A percentile compares a stretch with the other conserved stretches of the same genome.
phyloP scores from a whole-genome alignment of 2,113 vertebrate species.

The Alces alces region DNA sequence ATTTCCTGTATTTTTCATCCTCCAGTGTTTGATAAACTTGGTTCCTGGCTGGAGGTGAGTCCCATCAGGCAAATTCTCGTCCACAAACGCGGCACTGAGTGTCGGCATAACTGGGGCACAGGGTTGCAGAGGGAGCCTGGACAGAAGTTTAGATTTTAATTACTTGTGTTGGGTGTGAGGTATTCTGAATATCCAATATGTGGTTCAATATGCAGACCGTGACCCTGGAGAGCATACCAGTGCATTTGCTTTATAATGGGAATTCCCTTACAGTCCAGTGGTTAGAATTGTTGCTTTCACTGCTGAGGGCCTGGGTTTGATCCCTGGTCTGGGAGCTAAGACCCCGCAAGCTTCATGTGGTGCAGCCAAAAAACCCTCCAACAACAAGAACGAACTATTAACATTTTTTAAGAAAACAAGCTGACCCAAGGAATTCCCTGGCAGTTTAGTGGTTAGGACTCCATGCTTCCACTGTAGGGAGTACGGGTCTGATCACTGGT shows the following conservation, averaged over 20 bases:
- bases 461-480: background rate
- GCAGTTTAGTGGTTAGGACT: background rate
- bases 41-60: slow-evolving; percentile 93
- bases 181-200: background rate
- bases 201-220: background rate
- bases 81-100: slow-evolving; percentile 95
- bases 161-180: background rate
- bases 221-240: background rate
- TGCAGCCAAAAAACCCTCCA: background rate
- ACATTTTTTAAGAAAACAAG: background rate
- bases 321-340: background rate
- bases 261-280: background rate
- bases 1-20: slow-evolving; percentile 96
- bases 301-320: background rate
- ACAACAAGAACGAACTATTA: background rate
- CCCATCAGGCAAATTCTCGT: slow-evolving; percentile 98
- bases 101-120: slow-evolving; percentile 91
- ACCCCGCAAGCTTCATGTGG: background rate
- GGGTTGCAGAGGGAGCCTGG: slow-evolving; percentile 88
- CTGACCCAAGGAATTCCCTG: background rate
- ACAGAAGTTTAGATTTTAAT: slow-evolving; percentile 48
- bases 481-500: background rate
- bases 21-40: slow-evolving; percentile 98
- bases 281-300: background rate
- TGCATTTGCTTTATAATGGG: background rate